phyloP scores from a whole-genome alignment of 2,797 vertebrate genomes.

The Merluccius polli region DNA sequence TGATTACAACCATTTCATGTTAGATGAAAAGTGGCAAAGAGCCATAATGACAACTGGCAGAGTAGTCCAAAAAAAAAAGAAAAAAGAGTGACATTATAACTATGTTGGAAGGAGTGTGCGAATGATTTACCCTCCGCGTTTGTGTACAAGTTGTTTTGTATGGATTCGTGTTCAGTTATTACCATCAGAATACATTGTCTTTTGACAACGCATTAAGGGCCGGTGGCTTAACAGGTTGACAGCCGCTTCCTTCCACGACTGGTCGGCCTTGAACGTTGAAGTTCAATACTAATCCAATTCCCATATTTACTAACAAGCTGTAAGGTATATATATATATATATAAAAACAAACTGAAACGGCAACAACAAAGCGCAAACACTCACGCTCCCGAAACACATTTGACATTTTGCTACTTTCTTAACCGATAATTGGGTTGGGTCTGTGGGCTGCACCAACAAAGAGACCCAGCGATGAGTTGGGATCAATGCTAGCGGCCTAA shows the following conservation, averaged over 20 bases:
- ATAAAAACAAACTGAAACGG: neutral
- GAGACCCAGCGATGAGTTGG: neutral
- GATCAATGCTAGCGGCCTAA: neutral
- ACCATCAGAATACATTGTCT: neutral
- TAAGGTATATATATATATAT: no score
- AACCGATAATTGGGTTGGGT: neutral
- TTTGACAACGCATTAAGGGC: neutral
- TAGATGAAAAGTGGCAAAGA: slow-evolving; percentile 28
- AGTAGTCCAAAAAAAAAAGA: neutral
- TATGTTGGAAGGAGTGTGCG: neutral
- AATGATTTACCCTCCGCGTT: neutral
- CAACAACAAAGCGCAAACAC: neutral
- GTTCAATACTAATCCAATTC: no score
- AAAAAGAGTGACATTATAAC: slow-evolving; percentile 1
- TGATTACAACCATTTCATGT: slow-evolving; percentile 24
- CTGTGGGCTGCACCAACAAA: neutral
- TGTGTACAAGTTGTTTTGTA: neutral
- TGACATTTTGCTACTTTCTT: neutral
- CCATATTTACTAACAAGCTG: no score
- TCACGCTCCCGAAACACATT: neutral
- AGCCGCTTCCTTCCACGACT: neutral
- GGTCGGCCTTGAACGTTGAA: neutral
- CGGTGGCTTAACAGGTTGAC: neutral
- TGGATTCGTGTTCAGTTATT: neutral
- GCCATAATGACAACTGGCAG: slow-evolving; percentile 32